phyloP scores from a whole-genome alignment of 2,797 vertebrate species.

The Pseudopleuronectes americanus region DNA sequence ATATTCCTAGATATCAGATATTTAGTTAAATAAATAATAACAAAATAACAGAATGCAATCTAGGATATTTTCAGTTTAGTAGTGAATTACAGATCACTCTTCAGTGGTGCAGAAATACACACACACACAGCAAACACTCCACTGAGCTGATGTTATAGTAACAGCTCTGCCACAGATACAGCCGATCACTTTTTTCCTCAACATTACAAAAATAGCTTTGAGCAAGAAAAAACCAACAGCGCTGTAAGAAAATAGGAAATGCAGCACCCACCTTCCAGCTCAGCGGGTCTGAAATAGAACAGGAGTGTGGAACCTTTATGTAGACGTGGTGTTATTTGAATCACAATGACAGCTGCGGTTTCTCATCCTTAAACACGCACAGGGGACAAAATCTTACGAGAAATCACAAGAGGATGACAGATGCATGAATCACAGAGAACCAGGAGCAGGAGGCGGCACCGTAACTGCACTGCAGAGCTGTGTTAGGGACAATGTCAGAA shows the following conservation, averaged over 20 bases:
- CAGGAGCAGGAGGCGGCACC: too few relatives aligned
- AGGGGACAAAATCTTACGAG: neutral
- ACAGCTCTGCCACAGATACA: slow-evolving; percentile 41
- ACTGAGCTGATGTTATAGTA: slow-evolving; percentile 41
- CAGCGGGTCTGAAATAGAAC: neutral
- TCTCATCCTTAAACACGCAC: neutral
- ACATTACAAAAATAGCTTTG: slow-evolving; percentile 1
- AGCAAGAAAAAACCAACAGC: neutral
- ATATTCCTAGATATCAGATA: neutral
- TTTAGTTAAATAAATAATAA: neutral
- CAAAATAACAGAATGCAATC: neutral
- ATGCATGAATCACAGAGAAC: slow-evolving; percentile 10
- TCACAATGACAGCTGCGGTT: neutral
- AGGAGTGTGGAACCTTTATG: neutral
- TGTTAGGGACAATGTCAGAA: slow-evolving; percentile 38
- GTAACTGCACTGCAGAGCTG: slow-evolving; percentile 29
- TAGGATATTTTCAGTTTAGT: neutral
- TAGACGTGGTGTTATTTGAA: neutral
- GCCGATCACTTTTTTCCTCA: slow-evolving; percentile 31
- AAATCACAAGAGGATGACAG: neutral
- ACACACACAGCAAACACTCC: slow-evolving; percentile 4
- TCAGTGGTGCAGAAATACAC: slow-evolving; percentile 27
- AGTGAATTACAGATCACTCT: neutral
- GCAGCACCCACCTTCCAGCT: neutral
- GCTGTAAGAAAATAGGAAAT: neutral